These are phyloP conservation scores for Baccha elongata DNA, from an alignment of 2,888 invertebrate genomes.

Conservation along the genomic window DNA sequence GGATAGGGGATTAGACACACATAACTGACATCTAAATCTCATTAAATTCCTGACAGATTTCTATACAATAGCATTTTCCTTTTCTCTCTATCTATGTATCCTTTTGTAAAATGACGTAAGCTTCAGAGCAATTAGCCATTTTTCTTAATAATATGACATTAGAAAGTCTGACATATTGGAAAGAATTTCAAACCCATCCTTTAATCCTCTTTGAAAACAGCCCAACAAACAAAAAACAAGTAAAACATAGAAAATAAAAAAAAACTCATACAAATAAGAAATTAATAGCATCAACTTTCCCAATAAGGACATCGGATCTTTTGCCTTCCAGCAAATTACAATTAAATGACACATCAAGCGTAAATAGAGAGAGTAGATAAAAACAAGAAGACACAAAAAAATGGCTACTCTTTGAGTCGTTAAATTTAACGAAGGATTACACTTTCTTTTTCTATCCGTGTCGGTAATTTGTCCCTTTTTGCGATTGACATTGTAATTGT, in stretches of 20 bases:
- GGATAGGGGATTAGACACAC: conserved; percentile 33
- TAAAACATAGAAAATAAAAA: not conserved
- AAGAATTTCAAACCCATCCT: conserved; percentile 3
- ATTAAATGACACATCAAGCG: conserved; percentile 46
- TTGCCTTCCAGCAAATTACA: conserved; percentile 45
- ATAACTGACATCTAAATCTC: conserved; percentile 53
- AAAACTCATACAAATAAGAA: conserved; percentile 14
- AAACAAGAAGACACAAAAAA: not conserved
- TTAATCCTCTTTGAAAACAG: too few relatives aligned
- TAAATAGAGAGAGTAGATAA: not conserved
- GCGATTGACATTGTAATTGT: conserved; percentile 51
- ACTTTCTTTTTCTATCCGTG: not conserved
- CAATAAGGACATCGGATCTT: conserved; percentile 27
- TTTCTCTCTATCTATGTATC: not conserved
- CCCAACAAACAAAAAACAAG: too few relatives aligned
- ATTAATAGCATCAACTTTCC: conserved; percentile 25
- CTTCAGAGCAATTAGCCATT: conserved; percentile 54
- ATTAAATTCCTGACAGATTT: conserved; percentile 37
- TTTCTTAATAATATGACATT: conserved; percentile 36
- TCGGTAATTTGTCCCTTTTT: conserved; percentile 29
- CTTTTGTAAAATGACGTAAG: not conserved
- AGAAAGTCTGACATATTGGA: conserved; percentile 12
- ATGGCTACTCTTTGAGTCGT: conserved; percentile 20
- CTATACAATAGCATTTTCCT: not conserved
- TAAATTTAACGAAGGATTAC: conserved; percentile 25